Evolutionary conservation across 2,797 vertebrate species (phyloP), one percentile per base, ranked within the genome.

Genomic region (Parauchenoglanis punctatus): DNA sequence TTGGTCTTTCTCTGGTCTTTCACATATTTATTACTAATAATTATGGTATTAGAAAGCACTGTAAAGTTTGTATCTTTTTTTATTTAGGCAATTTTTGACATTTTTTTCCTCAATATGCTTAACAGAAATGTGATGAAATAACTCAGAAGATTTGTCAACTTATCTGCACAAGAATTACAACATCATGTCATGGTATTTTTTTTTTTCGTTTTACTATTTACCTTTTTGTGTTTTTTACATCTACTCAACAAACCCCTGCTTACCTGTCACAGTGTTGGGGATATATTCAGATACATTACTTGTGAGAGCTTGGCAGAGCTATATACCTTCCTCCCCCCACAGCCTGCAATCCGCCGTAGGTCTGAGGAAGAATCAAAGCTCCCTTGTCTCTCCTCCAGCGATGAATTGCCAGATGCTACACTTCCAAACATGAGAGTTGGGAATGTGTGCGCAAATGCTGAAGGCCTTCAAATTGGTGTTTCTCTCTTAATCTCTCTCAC

Each of bases 291-390:
- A 76, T 76, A 31, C 35, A 46, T 65, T 87, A 40, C 28, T 76
- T 65, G 56, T 63, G n/a, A 77, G 84, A 49, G 40, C 15, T 63
- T 63, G 44, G 54, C 72, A 86, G 28, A 73, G 75, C 73, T 84
- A 81, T 80, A 35, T 75, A 23, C 73, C 54, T 67, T 28, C 25
- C 49, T 58, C n/a, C 28, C 63, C 1, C 40, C 52, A 73, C 56
- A 67, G n/a, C 59, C 73, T 90, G 67, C 70, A 85, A 77, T 84
- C 94, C 92, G 93, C 93, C 87, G 85, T 89, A 91, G 91, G 92
- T 91, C 20, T 81, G 58, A 81, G 58, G 58, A 93, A 90, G 91
- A 93, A 94, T 95, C 93, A 95, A 95, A 95, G 94, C 78, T 81
- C 35, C 35, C 12, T 81, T 91, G 91, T 88, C 86, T 77, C 77